Evolutionary conservation across 2,113 vertebrate species (phyloP).

Genomic region (Gadus macrocephalus): DNA sequence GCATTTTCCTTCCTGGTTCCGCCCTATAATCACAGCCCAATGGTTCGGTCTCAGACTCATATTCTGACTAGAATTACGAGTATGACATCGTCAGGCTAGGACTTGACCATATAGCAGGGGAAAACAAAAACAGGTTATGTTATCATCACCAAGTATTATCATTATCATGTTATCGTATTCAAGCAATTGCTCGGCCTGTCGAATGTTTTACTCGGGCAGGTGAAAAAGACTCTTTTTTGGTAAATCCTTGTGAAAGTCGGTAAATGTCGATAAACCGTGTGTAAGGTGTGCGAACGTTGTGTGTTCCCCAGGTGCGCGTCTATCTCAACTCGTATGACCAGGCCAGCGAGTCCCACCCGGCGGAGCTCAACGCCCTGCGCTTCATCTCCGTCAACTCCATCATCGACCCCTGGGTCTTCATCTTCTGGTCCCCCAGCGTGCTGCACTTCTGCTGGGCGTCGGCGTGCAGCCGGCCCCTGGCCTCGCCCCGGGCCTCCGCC

Average conservation of each 20-base stretch:
- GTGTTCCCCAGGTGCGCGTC: constrained; percentile 76
- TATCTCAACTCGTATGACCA: constrained; percentile 73
- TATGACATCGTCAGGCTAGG: too few species aligned
- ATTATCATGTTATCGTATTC: too few species aligned
- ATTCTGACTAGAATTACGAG: too few species aligned
- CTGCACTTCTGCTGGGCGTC: constrained; percentile 74
- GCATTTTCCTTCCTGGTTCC: too few species aligned
- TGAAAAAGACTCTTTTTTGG: too few species aligned
- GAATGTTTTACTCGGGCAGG: too few species aligned
- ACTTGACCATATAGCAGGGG: too few species aligned
- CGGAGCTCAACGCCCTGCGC: constrained; percentile 79
- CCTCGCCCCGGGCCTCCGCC: constrained; percentile 23
- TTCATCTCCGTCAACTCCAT: constrained; percentile 91
- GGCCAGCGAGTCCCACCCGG: neutral
- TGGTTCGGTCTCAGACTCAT: too few species aligned
- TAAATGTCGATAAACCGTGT: constrained; percentile 18
- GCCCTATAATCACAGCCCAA: too few species aligned
- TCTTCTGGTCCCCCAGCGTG: constrained; percentile 82
- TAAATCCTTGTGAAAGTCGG: constrained; percentile 13
- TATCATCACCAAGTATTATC: too few species aligned
- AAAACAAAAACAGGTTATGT: too few species aligned
- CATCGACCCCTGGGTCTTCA: constrained; percentile 90
- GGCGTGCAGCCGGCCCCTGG: constrained; percentile 52
- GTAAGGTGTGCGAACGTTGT: neutral
- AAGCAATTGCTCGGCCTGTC: too few species aligned